Percentiles rank a stretch among this genome's conserved stretches.
phyloP scores from a whole-genome alignment of 2,113 vertebrate species.

The Leucoraja erinaceus region DNA sequence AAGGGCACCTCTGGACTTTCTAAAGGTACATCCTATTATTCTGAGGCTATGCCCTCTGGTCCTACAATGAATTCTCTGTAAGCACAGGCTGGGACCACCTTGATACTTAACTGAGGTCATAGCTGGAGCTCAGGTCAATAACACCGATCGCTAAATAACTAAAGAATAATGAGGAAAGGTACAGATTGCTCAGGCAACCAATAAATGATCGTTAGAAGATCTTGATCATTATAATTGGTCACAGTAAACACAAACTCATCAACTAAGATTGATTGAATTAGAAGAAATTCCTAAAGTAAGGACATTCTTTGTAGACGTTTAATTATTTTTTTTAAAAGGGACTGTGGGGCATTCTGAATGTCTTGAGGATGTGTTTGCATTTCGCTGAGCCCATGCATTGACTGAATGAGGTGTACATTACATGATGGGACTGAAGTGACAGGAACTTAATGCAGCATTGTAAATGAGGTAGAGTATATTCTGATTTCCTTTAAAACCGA shows the following conservation, averaged over 20 bases:
- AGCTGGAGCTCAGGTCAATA: not conserved
- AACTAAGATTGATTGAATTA: not conserved
- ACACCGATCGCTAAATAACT: not conserved
- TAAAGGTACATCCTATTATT: too few species aligned
- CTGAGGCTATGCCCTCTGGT: too few species aligned
- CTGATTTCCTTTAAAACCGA: too few species aligned
- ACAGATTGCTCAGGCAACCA: not conserved
- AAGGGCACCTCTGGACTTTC: too few species aligned
- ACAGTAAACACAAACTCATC: not conserved
- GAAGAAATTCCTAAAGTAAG: not conserved
- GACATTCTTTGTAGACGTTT: not conserved
- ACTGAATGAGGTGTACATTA: not conserved
- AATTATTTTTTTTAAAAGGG: not conserved
- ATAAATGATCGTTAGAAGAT: not conserved
- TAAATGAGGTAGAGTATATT: not conserved
- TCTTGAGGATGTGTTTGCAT: not conserved
- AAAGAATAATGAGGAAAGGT: not conserved
- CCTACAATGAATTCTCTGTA: not conserved
- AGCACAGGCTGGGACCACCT: not conserved
- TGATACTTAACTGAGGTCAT: not conserved
- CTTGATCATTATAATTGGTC: not conserved
- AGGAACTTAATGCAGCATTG: not conserved
- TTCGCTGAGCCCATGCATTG: not conserved
- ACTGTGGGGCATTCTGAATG: not conserved
- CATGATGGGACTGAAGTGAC: not conserved